phyloP scores from a whole-genome alignment of 1,140 invertebrate species.

The Scylla paramamosain region DNA sequence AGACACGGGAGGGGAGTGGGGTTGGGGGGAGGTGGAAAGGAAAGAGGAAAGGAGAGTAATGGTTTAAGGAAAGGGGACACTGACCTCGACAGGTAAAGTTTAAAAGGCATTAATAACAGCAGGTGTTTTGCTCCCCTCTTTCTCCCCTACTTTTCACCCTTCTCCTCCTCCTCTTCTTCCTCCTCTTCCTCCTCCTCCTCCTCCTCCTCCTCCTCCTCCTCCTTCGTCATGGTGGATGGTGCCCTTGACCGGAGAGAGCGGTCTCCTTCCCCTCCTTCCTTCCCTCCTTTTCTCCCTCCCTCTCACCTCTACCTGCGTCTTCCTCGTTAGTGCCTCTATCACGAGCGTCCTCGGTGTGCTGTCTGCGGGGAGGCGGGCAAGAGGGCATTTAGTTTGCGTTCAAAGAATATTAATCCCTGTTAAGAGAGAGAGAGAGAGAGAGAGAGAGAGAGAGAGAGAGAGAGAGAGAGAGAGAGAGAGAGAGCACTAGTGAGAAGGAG shows the following conservation, averaged over 20 bases:
- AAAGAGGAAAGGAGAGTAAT: background rate
- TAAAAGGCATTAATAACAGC: slow-evolving; percentile 67
- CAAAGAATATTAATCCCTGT: too few species aligned
- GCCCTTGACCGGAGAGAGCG: slow-evolving; percentile 37
- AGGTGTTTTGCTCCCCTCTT: slow-evolving; percentile 33
- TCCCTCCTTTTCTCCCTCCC: background rate
- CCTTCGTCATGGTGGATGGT: slow-evolving; percentile 45
- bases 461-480: background rate
- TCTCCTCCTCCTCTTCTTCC: background rate
- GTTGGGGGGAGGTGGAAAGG: background rate
- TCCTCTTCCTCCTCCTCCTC: background rate
- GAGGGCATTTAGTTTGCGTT: background rate
- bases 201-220: background rate
- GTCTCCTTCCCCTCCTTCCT: too few species aligned
- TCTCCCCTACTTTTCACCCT: background rate
- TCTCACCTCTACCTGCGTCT: background rate
- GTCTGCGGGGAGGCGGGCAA: background rate
- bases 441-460: background rate
- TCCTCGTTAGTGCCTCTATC: background rate
- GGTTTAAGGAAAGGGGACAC: slow-evolving; percentile 44
- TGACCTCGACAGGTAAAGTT: slow-evolving; percentile 38
- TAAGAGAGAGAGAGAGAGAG: background rate
- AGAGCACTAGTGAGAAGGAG: background rate
- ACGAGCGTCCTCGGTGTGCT: background rate
- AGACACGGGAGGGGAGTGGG: background rate